Evolutionary conservation across 2,797 vertebrate species (phyloP), one percentile per base, ranked within the genome.

Genomic region (Nasua narica): DNA sequence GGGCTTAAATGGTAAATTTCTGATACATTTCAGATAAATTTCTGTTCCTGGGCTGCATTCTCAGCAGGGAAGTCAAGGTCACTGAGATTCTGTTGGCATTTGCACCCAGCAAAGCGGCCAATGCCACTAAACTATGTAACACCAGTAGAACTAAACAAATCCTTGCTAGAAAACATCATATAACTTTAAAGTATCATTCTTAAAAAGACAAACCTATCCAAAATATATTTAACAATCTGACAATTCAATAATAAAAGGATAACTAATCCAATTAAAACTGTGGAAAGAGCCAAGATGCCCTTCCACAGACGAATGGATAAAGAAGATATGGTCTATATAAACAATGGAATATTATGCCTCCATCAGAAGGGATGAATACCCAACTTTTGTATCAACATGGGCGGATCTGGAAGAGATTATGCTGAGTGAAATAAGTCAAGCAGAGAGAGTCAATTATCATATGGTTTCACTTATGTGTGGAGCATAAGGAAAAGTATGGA

Each of bases 11-110:
- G 70, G 81, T 94, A 96, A 98, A 96, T 92, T 43, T 97, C 81
- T 91, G 97, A 98, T 97, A 98, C 70, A 93, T 93, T 97, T 92
- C 43, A 95, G 95, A 92, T 93, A 96, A 93, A 95, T 95, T 96
- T 94, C 92, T 92, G 23, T 56, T 95, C 69, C 93, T 88, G 46
- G 29, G 48, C 81, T 96, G 87, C 67, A 85, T 97, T 97, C 97
- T 98, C 96, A 96, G 96, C 76, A 90, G 25, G 3, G 60, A 94
- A 96, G 95, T 96, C 98, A 98, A 98, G 98, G 98, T 97, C 97
- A 98, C 58, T 97, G 52, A 37, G 2, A 94, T 98, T 98, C 72
- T 97, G 72, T 94, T 81, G 95, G 95, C 96, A 81, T 95, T 98
- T 82, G 94, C 67, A 97, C 88, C 56, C 60, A 83, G 67, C 84